Evolutionary conservation across 2,797 vertebrate genomes (phyloP), one percentile per base, ranked within the genome.

Genomic region (Agapornis canus): DNA sequence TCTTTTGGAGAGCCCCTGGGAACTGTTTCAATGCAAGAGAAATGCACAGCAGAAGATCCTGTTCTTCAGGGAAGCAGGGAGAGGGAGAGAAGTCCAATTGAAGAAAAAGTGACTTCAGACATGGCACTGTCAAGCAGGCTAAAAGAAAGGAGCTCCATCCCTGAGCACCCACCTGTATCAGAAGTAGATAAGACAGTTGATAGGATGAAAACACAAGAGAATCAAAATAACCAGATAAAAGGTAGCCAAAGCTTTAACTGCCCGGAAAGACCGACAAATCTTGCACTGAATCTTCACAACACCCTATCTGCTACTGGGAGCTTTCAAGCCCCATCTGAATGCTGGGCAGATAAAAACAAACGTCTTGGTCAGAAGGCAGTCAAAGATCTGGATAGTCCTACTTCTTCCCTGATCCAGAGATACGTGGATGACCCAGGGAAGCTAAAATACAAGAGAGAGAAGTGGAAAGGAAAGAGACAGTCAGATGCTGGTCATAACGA

Each of bases 381-480:
- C 7, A 96, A 96, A 19, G 98, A 98, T 4, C 90, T 92, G 0
- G 94, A 93, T 7, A 94, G 96, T 64, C 97, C 97, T 8, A 95
- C 85, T 4, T 96, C 98, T 2, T 94, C 95, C 73, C 97, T 97
- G 56, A 97, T 97, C 86, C 98, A 99, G 8, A 98, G 99, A 86
- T 98, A 98, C 0, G 97, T 97, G 65, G 97, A 98, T 91, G 98
- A 98, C 54, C 59, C 97, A 0, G 98, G 95, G 9, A 98, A 97
- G 6, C 94, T 99, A 3, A 99, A 98, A 92, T 98, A 97, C 32
- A 98, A 98, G 39, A 98, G 98, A 2, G 99, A 99, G 56, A 98
- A 98, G 52, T 99, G 99, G 99, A 98, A 94, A 42, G 98, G 97
- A 75, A 98, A 97, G 95, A 98, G 98, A 9, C 98, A 96, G 71